Conservation (phyloP, 2,797 vertebrate species). For the Chlorospingus flavigularis region DNA sequence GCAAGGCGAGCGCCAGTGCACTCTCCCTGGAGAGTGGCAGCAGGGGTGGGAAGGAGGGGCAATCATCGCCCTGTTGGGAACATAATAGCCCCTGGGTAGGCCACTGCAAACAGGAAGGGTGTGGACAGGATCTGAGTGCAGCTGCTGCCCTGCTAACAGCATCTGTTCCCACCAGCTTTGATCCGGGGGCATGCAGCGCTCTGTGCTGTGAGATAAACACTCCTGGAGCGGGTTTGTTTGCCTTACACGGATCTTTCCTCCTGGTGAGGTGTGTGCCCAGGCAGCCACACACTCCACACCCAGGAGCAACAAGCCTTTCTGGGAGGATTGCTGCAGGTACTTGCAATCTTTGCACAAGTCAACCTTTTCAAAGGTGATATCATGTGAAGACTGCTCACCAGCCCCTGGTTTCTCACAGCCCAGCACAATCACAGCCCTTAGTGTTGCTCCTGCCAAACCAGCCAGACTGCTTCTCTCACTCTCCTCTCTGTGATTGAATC, state of each 20-base stretch:
- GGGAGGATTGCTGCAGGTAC: not conserved
- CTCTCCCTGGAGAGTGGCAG: conserved; percentile 58
- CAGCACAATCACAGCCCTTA: not conserved
- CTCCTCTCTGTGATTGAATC: not conserved
- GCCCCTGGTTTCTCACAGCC: not conserved
- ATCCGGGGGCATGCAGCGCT: conserved; percentile 76
- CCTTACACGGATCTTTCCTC: conserved; percentile 73
- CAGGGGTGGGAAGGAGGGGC: conserved; percentile 57
- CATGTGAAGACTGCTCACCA: not conserved
- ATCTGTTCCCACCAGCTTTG: conserved; percentile 85
- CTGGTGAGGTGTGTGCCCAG: conserved; percentile 59
- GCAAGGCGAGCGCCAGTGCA: not conserved
- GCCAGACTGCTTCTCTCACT: not conserved
- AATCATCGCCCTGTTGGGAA: conserved; percentile 73
- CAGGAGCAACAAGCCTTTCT: conserved; percentile 18
- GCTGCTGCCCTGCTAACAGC: conserved; percentile 76
- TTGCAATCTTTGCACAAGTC: not conserved
- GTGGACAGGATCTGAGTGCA: conserved; percentile 83
- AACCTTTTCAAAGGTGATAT: not conserved
- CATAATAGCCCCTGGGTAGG: conserved; percentile 80
- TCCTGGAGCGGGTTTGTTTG: conserved; percentile 75
- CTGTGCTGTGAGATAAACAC: conserved; percentile 81
- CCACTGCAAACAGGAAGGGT: conserved; percentile 85
- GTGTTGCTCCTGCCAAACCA: not conserved
- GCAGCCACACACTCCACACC: not conserved